Evolutionary conservation across 2,797 vertebrate genomes (phyloP), one percentile per base, ranked within the genome.

Genomic region (Eidolon dupreanum): DNA sequence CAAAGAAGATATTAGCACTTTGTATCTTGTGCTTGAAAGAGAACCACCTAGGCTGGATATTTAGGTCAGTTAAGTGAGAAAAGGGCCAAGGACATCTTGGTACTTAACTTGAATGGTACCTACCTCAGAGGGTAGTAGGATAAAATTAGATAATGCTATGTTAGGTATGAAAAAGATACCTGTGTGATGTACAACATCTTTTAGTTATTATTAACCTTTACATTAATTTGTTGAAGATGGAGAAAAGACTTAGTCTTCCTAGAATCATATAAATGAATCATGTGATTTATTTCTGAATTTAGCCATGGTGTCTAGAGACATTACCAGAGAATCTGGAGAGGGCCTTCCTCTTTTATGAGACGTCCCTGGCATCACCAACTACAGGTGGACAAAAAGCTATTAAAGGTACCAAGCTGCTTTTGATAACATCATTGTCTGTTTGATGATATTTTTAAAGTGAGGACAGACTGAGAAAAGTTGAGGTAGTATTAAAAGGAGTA

Each of bases 211-310:
- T 59, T 84, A 78, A 36, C 53, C 55, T 31, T 43, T 61, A 41
- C 31, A 28, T 59, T 87, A 22, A 71, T 57, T 31, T 84, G 16
- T 63, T 79, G 31, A 94, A 9, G n/a, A 38, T 24, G 1, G 1
- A 17, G 5, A 8, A 28, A 68, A 20, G 8, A 91, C 11, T 78
- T 86, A n/a, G 9, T 63, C 2, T 38, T 49, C 13, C 49, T 49
- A 49, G 46, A 49, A 16, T 49, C 49, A 49, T 16, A 49, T 46
- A 46, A 46, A 46, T 46, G 2, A 49, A 17, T 92, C n/a, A n/a
- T 53, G 8, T 41, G 19, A 8, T 87, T 71, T 91, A 53, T 38
- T 88, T 97, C 59, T 83, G 46, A 89, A 43, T 92, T 83, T 82
- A 77, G 3, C 46, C 75, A 1, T 41, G 8, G 4, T 43, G 2